Conservation (phyloP, 2,888 invertebrate species). For the Cotesia congregata region DNA sequence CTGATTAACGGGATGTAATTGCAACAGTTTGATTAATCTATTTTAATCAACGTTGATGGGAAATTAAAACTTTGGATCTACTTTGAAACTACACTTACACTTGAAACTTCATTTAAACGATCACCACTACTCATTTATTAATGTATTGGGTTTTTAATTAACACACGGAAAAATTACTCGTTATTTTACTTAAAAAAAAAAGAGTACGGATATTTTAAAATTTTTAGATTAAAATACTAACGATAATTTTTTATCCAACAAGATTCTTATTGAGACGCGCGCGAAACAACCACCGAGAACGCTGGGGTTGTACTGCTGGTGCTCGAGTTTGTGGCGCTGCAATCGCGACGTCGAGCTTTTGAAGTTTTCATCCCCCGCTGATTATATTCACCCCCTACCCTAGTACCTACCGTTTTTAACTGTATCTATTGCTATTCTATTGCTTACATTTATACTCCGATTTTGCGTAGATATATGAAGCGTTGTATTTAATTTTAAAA, state of each 20-base stretch:
- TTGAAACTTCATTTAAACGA: not conserved
- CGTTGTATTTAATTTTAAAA: too few species aligned
- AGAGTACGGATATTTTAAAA: not conserved
- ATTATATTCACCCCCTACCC: conserved; percentile 30
- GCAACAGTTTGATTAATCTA: not conserved
- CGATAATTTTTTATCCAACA: not conserved
- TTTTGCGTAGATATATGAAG: not conserved
- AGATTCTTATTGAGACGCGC: conserved; percentile 52
- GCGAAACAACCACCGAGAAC: conserved; percentile 66
- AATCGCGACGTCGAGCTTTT: conserved; percentile 58
- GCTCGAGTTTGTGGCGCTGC: conserved; percentile 63
- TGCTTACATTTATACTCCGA: conserved; percentile 35
- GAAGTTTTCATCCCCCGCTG: conserved; percentile 51
- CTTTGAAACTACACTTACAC: not conserved
- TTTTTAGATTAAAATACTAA: not conserved
- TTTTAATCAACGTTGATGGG: not conserved
- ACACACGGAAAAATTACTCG: too few species aligned
- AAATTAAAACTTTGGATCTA: not conserved
- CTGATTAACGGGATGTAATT: not conserved
- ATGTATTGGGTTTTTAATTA: too few species aligned
- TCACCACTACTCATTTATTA: too few species aligned
- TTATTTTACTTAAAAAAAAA: not conserved
- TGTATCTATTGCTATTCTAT: conserved; percentile 33
- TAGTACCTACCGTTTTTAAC: not conserved
- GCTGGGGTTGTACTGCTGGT: conserved; percentile 68